Evolutionary conservation across 2,888 invertebrate species (phyloP).

Genomic region (Aphodius granarius): DNA sequence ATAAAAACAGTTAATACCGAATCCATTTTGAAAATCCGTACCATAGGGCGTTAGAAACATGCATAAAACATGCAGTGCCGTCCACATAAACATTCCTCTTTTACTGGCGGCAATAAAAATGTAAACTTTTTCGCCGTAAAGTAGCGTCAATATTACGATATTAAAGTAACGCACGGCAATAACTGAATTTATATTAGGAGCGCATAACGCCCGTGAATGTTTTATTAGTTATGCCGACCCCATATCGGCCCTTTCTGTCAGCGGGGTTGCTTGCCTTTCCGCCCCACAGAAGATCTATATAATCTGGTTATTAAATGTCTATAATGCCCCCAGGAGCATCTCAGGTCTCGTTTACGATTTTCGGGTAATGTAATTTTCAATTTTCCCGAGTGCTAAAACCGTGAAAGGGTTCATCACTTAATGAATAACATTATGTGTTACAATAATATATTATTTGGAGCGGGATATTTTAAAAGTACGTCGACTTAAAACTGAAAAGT

Average conservation of each 20-base stretch:
- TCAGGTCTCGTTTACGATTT: not conserved
- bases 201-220: not conserved
- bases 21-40: not conserved
- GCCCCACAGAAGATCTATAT: not conserved
- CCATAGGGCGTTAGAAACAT: not conserved
- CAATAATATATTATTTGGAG: not conserved
- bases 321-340: not conserved
- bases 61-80: not conserved
- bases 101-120: not conserved
- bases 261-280: not conserved
- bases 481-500: not conserved
- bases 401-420: not conserved
- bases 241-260: not conserved
- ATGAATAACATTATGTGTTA: slow-evolving; percentile 2
- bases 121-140: not conserved
- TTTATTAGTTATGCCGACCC: not conserved
- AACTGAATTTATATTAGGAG: not conserved
- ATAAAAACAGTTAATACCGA: not conserved
- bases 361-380: not conserved
- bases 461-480: not conserved
- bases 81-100: not conserved
- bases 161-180: not conserved
- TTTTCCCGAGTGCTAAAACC: not conserved
- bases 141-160: not conserved
- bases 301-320: not conserved